Base-by-base conservation (phyloP, 2,797 vertebrate genomes). In the Lycodopsis pacificus region DNA sequence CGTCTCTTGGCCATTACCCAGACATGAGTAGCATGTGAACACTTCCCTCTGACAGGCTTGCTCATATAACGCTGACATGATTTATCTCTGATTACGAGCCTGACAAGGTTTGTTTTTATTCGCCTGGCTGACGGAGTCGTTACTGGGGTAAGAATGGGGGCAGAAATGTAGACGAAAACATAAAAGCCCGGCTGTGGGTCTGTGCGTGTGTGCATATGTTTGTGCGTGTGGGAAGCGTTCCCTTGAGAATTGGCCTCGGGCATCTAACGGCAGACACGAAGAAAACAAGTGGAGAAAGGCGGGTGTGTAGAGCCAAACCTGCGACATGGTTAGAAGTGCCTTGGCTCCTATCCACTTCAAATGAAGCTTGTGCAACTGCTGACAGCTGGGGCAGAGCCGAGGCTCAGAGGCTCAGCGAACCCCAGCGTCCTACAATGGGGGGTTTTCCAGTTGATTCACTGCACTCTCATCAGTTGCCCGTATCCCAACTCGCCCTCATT, bases 121-220 rank as follows among this genome's bases (percentile, higher is more conserved):
- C 20, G 38, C 32, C 38, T 81, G 65, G 59, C 80, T 90, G 82
- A 77, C 66, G 59, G 67, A 79, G 71, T 73, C 19, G 46, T 82
- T 86, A 66, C 86, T 79, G 70, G 70, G 71, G 40, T 69, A 64
- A 78, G 77, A 87, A 86, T 70, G 79, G 65, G 74, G 65, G 76
- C 69, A 82, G 73, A 88, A 71, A 84, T 69, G 59, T 79, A 90
- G 88, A 89, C 91, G n/a, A 80, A 91, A 90, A 91, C 81, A 91
- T 85, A 54, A 85, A 88, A 74, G 62, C 20, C 4, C 79, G 68
- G 87, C 82, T 77, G 82, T 88, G 80, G 80, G 71, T 76, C 72
- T 72, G 65, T 70, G 71, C 27, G 42, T 38, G 65, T 78, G 63
- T 65, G 59, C 65, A 36, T 76, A 25, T 5, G 40, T 53, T 27